Evolutionary conservation across 2,888 invertebrate species (phyloP).

Genomic region (Lutraria lutraria): DNA sequence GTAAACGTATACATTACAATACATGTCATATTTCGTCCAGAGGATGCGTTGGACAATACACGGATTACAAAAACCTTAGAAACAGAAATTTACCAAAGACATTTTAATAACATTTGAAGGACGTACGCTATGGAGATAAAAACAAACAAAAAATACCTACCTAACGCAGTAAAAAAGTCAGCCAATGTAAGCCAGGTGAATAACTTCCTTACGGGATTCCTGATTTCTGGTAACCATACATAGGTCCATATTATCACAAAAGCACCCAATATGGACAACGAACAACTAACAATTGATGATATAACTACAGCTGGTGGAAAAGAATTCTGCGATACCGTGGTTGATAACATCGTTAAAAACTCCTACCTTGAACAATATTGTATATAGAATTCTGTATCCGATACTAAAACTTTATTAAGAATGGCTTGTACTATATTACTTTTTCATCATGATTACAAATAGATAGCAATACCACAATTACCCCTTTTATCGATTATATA

Average conservation of each 20-base stretch:
- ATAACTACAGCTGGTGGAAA: background rate
- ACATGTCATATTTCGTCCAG: too few relatives aligned
- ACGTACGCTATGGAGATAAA: background rate
- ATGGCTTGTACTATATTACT: too few relatives aligned
- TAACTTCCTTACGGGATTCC: constrained; percentile 58
- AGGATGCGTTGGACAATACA: background rate
- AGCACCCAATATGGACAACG: constrained; percentile 62
- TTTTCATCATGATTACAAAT: too few relatives aligned
- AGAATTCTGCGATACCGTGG: background rate
- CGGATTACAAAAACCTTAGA: background rate
- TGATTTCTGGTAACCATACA: constrained; percentile 53
- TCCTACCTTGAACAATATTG: too few relatives aligned
- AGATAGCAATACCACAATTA: too few relatives aligned
- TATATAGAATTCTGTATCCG: too few relatives aligned
- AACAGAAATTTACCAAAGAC: background rate
- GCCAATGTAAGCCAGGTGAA: constrained; percentile 63
- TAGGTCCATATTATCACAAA: constrained; percentile 59
- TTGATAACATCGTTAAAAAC: too few relatives aligned
- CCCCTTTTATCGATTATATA: too few relatives aligned
- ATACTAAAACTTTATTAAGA: too few relatives aligned
- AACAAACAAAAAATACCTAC: constrained; percentile 18
- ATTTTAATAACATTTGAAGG: too few relatives aligned
- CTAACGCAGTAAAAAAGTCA: constrained; percentile 61
- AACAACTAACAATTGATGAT: constrained; percentile 54
- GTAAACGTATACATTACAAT: background rate